Percentiles rank a stretch among this genome's conserved stretches.
Conservation (phyloP, 37 sponge, comb jelly and placozoan genomes). For the Corticium candelabrum region DNA sequence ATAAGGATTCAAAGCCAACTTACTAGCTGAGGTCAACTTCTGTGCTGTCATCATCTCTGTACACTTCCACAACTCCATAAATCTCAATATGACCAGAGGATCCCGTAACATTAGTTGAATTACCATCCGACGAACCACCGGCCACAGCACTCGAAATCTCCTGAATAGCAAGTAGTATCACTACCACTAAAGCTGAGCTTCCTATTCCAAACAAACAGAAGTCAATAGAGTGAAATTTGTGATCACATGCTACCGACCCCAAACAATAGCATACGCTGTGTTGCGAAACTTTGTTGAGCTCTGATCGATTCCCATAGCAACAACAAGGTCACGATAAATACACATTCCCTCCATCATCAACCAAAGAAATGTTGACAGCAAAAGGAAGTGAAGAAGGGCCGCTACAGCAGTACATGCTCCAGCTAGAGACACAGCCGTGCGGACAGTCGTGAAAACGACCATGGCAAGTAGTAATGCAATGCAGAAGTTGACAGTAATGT, state of each 20-base stretch:
- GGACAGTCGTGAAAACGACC: neutral
- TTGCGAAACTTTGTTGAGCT: neutral
- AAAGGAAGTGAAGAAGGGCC: neutral
- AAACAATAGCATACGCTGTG: neutral
- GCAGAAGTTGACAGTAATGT: neutral
- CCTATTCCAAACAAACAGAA: neutral
- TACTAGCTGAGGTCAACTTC: neutral
- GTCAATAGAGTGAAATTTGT: too few species aligned
- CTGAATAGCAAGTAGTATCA: neutral
- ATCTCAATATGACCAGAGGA: too few species aligned
- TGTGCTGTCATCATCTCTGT: neutral
- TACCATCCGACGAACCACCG: neutral
- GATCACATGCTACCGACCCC: too few species aligned
- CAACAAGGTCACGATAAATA: neutral
- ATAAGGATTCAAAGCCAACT: too few species aligned
- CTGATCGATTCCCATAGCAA: neutral
- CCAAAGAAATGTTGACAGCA: neutral
- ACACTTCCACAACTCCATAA: neutral
- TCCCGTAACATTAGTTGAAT: too few species aligned
- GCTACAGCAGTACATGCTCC: neutral
- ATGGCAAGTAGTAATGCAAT: neutral
- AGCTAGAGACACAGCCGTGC: neutral
- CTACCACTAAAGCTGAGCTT: neutral
- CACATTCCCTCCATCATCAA: neutral
- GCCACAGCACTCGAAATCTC: neutral